Evolutionary conservation across 1,140 invertebrate species (phyloP).

Genomic region (Chironomus tepperi): DNA sequence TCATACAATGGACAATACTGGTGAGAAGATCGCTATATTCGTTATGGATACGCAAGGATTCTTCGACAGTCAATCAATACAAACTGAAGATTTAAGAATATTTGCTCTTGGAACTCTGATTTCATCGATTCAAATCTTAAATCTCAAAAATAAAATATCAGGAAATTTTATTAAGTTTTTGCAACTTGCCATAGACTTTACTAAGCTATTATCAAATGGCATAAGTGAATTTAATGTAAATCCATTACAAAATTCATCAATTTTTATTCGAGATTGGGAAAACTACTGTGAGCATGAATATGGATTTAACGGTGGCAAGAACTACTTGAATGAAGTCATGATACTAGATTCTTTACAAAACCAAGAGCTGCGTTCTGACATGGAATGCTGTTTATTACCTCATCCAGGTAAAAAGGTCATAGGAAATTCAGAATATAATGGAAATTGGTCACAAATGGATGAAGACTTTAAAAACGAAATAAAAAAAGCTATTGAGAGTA

Average conservation of each 20-base stretch:
- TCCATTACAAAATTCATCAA: conserved; percentile 60
- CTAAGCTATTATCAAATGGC: conserved; percentile 56
- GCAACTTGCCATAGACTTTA: conserved; percentile 66
- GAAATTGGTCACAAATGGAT: background rate
- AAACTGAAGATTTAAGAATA: conserved; percentile 61
- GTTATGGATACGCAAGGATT: conserved; percentile 65
- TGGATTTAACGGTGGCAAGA: background rate
- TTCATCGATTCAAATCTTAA: conserved; percentile 56
- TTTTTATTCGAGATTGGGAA: conserved; percentile 48
- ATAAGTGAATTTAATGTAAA: conserved; percentile 42
- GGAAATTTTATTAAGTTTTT: conserved; percentile 59
- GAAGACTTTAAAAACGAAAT: too few species aligned
- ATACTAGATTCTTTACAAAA: too few species aligned
- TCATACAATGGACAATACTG: conserved; percentile 38
- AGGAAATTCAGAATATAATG: background rate
- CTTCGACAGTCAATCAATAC: conserved; percentile 60
- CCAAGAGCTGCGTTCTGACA: too few species aligned
- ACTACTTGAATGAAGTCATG: too few species aligned
- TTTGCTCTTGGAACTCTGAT: conserved; percentile 58
- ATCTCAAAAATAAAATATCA: conserved; percentile 57
- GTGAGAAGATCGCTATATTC: conserved; percentile 47
- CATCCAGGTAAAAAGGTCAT: background rate
- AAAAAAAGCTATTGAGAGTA: too few species aligned
- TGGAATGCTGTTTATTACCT: background rate
- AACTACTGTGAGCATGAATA: background rate